Conservation (phyloP, 2,888 invertebrate species). For the Phania funesta region DNA sequence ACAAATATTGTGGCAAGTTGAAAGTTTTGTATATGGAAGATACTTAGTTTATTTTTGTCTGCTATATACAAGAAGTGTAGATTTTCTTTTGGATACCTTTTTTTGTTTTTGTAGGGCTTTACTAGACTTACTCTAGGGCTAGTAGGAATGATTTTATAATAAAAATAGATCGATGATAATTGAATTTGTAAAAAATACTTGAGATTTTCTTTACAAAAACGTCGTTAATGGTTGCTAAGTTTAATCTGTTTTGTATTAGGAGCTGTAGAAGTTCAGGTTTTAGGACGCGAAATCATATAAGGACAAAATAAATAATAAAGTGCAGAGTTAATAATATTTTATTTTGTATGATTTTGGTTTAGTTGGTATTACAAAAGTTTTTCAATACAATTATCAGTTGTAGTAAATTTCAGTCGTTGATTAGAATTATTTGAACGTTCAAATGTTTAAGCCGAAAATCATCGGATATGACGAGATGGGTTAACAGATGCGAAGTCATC, state of each 20-base stretch:
- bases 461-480: constrained; percentile 80
- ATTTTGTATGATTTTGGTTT: background rate
- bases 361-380: constrained; percentile 23
- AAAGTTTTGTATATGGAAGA: constrained; percentile 40
- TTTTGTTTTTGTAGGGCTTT: constrained; percentile 14
- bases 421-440: constrained; percentile 54
- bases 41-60: constrained; percentile 7
- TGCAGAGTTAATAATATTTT: background rate
- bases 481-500: constrained; percentile 80
- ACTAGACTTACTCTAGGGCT: constrained; percentile 77
- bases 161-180: constrained; percentile 48
- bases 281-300: background rate
- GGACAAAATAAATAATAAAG: constrained; percentile 19
- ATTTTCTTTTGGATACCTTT: background rate
- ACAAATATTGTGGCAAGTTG: constrained; percentile 38
- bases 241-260: constrained; percentile 21
- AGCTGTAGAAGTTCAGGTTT: background rate
- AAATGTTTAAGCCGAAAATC: constrained; percentile 78
- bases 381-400: constrained; percentile 12
- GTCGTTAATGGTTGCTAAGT: constrained; percentile 1
- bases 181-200: constrained; percentile 19
- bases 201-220: constrained; percentile 24
- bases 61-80: constrained; percentile 11
- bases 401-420: constrained; percentile 62
- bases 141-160: constrained; percentile 40